A percentile compares a stretch with the other conserved stretches of the same genome.
phyloP scores from a whole-genome alignment of 2,888 invertebrate species.

The Tanytarsus gracilentus region DNA sequence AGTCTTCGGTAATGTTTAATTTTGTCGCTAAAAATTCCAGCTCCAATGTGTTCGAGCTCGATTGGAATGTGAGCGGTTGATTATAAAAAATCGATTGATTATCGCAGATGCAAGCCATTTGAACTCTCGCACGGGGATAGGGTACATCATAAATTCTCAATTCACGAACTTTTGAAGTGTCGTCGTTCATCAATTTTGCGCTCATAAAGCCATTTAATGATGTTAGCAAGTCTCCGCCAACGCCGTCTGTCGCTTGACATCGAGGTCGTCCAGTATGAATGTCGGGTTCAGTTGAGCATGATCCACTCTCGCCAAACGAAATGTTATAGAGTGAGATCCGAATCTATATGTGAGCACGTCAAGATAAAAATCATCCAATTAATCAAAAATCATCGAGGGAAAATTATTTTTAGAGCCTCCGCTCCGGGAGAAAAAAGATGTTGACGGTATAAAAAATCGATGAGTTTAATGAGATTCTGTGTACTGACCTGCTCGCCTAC shows the following conservation, averaged over 20 bases:
- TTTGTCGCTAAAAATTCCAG: constrained; percentile 64
- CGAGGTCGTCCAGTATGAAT: constrained; percentile 60
- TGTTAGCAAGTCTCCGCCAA: not conserved
- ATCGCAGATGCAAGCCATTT: constrained; percentile 72
- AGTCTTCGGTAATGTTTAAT: constrained; percentile 71
- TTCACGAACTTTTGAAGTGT: constrained; percentile 45
- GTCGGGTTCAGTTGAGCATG: constrained; percentile 62
- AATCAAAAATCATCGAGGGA: constrained; percentile 13
- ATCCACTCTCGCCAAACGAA: constrained; percentile 57
- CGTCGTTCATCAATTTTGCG: constrained; percentile 36
- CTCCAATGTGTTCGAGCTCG: constrained; percentile 61
- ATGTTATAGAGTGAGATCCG: constrained; percentile 59
- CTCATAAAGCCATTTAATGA: constrained; percentile 1
- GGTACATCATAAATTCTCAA: constrained; percentile 56
- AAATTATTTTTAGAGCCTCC: not conserved
- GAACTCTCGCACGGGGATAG: constrained; percentile 57
- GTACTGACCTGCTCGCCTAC: constrained; percentile 52
- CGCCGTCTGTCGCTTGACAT: constrained; percentile 43
- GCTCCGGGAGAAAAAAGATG: not conserved
- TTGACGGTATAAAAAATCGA: not conserved
- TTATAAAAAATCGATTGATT: constrained; percentile 52
- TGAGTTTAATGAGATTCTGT: not conserved
- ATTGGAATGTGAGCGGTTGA: constrained; percentile 54
- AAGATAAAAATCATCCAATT: not conserved
- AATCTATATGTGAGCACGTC: constrained; percentile 19